Percentiles rank a stretch among this genome's conserved stretches.
Evolutionary conservation across 1,140 invertebrate genomes (phyloP).

Genomic region (Ptiloglossa arizonensis): DNA sequence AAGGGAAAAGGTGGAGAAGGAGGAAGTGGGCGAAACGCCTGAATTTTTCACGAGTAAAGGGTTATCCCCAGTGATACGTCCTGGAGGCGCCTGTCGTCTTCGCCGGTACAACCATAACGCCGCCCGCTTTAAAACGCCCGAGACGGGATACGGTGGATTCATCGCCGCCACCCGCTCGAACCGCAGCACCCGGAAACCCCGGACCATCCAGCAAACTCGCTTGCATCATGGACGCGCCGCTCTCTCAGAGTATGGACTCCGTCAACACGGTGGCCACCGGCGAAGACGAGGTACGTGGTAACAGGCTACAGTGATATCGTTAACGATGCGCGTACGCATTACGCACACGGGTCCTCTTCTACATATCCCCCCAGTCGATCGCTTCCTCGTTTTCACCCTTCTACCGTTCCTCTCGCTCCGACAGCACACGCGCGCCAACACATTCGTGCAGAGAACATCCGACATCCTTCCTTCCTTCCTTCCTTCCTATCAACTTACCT

Average conservation of each 20-base stretch:
- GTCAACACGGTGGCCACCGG: slow-evolving; percentile 93
- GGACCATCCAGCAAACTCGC: slow-evolving; percentile 77
- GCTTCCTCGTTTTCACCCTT: slow-evolving; percentile 40
- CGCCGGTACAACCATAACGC: slow-evolving; percentile 82
- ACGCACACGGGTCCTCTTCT: slow-evolving; percentile 10
- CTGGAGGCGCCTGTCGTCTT: slow-evolving; percentile 81
- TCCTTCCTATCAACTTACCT: slow-evolving; percentile 48
- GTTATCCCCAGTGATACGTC: slow-evolving; percentile 77
- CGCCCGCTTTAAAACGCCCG: slow-evolving; percentile 83
- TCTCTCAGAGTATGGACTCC: slow-evolving; percentile 95
- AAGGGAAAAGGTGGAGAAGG: slow-evolving; percentile 51
- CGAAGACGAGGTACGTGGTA: slow-evolving; percentile 92
- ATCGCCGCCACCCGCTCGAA: slow-evolving; percentile 80
- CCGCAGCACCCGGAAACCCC: slow-evolving; percentile 74
- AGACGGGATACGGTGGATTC: slow-evolving; percentile 83
- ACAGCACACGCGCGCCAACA: slow-evolving; percentile 14
- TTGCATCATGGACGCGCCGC: slow-evolving; percentile 84
- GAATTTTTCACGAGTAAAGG: slow-evolving; percentile 63
- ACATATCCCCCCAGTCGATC: background rate
- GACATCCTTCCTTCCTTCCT: slow-evolving; percentile 40
- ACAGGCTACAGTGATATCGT: background rate
- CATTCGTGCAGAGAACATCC: slow-evolving; percentile 8
- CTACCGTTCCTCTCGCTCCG: slow-evolving; percentile 9
- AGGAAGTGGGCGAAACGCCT: slow-evolving; percentile 66
- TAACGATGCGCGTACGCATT: slow-evolving; percentile 29